Conservation (phyloP, 2,797 vertebrate genomes). For the Esox lucius region DNA sequence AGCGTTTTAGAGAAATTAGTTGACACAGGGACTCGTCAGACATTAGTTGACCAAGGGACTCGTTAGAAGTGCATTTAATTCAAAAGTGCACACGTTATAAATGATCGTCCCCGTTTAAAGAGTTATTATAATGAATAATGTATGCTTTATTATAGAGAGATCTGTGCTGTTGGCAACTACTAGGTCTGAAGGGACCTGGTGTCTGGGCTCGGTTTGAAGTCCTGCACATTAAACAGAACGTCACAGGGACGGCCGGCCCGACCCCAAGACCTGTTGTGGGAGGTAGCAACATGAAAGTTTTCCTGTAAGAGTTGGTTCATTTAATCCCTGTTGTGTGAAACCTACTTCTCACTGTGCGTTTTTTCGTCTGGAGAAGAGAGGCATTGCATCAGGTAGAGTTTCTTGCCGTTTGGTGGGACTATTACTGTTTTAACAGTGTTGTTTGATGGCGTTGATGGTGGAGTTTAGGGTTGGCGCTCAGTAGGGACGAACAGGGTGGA, state of each 20-base stretch:
- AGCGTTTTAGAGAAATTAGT: too few relatives aligned
- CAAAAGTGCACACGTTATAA: neutral
- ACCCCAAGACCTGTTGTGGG: neutral
- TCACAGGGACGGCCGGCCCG: neutral
- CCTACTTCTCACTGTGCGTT: neutral
- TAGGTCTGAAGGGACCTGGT: neutral
- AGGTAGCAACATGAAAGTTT: neutral
- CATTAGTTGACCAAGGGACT: too few relatives aligned
- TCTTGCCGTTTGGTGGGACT: neutral
- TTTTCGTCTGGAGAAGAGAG: neutral
- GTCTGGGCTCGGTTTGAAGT: neutral
- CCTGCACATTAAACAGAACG: neutral
- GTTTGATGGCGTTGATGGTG: neutral
- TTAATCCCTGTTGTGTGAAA: neutral
- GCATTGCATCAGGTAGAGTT: neutral
- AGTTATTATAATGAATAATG: neutral
- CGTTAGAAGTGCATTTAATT: neutral
- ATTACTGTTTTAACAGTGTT: neutral
- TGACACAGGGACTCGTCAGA: too few relatives aligned
- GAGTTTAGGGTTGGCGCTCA: neutral
- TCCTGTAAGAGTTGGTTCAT: neutral
- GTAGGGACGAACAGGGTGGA: neutral
- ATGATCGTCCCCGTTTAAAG: conserved; percentile 11
- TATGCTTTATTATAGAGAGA: neutral
- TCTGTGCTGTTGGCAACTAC: neutral